phyloP scores from a whole-genome alignment of 2,113 vertebrate genomes.

The Trochalopteron elliotii region DNA sequence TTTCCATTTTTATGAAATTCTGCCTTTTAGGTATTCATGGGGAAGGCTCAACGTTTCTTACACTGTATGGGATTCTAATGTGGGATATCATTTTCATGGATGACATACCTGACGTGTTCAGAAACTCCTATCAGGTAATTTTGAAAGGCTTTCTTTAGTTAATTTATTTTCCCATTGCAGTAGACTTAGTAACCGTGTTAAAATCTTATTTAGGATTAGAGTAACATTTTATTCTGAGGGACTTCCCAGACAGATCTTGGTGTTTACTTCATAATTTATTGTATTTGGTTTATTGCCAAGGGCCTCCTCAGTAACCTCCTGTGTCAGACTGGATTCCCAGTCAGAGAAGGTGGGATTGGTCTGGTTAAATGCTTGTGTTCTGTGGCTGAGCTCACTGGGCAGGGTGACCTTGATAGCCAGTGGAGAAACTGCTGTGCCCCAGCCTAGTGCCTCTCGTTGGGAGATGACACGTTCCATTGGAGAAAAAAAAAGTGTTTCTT shows the following conservation, averaged over 20 bases:
- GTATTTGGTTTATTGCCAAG: not conserved
- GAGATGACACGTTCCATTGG: not conserved
- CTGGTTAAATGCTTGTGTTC: not conserved
- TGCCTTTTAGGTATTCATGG: constrained; percentile 89
- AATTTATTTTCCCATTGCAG: not conserved
- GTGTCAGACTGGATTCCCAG: not conserved
- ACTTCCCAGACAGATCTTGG: not conserved
- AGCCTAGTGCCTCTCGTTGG: not conserved
- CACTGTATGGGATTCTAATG: constrained; percentile 86
- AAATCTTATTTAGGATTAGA: not conserved
- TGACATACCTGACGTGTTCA: constrained; percentile 86
- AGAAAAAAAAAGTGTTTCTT: not conserved
- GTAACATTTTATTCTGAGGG: not conserved
- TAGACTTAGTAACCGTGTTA: not conserved
- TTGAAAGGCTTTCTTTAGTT: not conserved
- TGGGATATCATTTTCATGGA: constrained; percentile 95
- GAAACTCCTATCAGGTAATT: constrained; percentile 89
- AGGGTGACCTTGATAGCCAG: not conserved
- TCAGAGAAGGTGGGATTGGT: not conserved
- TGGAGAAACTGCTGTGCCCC: not conserved
- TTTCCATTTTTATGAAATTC: not conserved
- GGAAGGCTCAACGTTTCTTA: constrained; percentile 92
- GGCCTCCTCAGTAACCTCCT: not conserved
- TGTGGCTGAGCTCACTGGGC: not conserved
- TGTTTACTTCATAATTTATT: not conserved